Conservation (phyloP, 2,797 vertebrate species). For the Tragelaphus eurycerus region DNA sequence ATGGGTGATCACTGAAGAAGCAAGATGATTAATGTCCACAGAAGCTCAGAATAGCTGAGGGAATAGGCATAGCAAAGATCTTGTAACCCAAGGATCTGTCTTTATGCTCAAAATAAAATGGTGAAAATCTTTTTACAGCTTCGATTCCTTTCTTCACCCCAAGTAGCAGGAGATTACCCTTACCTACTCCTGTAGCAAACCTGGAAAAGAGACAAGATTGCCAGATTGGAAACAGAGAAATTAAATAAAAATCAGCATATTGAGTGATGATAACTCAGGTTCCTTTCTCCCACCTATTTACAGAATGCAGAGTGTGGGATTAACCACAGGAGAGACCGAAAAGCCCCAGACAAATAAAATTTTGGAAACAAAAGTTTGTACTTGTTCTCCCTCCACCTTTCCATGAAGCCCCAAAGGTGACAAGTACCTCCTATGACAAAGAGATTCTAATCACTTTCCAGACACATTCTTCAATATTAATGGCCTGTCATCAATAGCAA, state of each 20-base stretch:
- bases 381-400: background rate
- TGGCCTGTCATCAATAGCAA: background rate
- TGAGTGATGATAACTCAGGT: background rate
- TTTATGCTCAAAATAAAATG: background rate
- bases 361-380: background rate
- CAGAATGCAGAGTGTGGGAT: background rate
- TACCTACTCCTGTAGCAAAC: background rate
- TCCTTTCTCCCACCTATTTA: background rate
- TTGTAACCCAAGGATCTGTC: background rate
- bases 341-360: background rate
- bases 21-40: background rate
- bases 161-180: background rate
- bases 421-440: background rate
- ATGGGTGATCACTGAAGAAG: background rate
- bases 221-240: background rate
- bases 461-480: slow-evolving; percentile 7
- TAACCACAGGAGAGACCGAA: background rate
- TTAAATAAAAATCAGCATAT: background rate
- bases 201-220: background rate
- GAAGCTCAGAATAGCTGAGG: background rate
- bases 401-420: background rate
- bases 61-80: background rate
- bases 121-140: background rate
- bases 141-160: background rate
- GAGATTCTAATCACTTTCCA: background rate